Conservation (phyloP, 2,113 vertebrate genomes). For the Chionodraco myersi region DNA sequence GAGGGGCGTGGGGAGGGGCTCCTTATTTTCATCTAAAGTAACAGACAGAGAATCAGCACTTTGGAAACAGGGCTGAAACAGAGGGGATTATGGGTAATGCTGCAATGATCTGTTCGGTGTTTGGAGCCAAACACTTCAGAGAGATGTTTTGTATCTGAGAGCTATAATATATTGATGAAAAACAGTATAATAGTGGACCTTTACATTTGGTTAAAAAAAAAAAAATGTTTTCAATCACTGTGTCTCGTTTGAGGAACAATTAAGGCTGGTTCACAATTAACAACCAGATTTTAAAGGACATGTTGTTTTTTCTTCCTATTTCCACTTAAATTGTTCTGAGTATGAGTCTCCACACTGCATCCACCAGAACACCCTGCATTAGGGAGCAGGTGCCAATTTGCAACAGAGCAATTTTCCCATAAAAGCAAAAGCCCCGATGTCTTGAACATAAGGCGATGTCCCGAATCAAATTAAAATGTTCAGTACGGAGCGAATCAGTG, state of each 20-base stretch:
- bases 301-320: neutral
- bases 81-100: no score
- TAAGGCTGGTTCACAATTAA: neutral
- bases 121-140: no score
- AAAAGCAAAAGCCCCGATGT: neutral
- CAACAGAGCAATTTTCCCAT: neutral
- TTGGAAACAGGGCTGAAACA: no score
- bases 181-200: no score
- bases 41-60: no score
- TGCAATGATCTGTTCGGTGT: no score
- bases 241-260: neutral
- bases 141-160: neutral
- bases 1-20: no score
- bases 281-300: neutral
- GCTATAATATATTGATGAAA: no score
- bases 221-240: neutral
- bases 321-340: neutral
- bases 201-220: neutral
- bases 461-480: constrained; percentile 25
- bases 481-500: neutral
- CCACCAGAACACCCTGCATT: neutral
- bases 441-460: constrained; percentile 9
- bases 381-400: constrained; percentile 9
- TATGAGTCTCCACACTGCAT: neutral
- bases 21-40: no score